These are phyloP conservation scores for Lagodon rhomboides DNA, from an alignment of 2,797 vertebrate genomes.

Conservation along the genomic window DNA sequence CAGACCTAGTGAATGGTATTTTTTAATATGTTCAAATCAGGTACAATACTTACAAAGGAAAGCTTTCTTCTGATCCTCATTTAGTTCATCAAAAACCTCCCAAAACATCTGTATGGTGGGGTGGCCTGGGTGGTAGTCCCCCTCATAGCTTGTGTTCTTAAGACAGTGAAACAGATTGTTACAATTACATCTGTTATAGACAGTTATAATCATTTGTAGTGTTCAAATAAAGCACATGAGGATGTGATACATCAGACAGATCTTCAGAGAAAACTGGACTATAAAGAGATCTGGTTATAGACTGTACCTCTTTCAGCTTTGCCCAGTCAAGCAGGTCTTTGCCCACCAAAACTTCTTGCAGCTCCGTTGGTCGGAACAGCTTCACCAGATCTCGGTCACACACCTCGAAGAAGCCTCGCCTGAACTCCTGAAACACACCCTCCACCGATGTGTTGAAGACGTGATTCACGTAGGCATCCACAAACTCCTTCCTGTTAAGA, in stretches of 20 bases:
- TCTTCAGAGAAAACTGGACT: neutral
- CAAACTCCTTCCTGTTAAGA: conserved; percentile 87
- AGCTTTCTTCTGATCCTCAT: conserved; percentile 90
- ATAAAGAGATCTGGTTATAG: neutral
- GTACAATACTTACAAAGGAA: conserved; percentile 89
- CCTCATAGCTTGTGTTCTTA: conserved; percentile 90
- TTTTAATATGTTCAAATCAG: neutral
- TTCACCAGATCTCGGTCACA: conserved; percentile 89
- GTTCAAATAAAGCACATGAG: neutral
- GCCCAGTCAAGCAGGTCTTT: conserved; percentile 92
- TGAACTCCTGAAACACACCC: conserved; percentile 89
- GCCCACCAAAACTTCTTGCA: conserved; percentile 92
- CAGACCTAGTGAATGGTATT: too few species aligned
- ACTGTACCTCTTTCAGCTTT: conserved; percentile 88
- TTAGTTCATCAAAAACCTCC: conserved; percentile 93
- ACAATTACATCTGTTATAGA: neutral
- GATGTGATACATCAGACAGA: neutral
- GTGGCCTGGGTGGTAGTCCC: conserved; percentile 86
- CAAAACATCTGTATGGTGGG: conserved; percentile 91
- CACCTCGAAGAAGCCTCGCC: conserved; percentile 91
- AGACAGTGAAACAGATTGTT: conserved; percentile 9
- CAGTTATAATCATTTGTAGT: neutral
- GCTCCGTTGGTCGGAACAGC: conserved; percentile 91
- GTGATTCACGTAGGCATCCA: conserved; percentile 89
- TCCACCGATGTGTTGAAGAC: conserved; percentile 90